These are phyloP conservation scores for Vanessa atalanta DNA, from an alignment of 1,140 invertebrate genomes.

Conservation along the genomic window DNA sequence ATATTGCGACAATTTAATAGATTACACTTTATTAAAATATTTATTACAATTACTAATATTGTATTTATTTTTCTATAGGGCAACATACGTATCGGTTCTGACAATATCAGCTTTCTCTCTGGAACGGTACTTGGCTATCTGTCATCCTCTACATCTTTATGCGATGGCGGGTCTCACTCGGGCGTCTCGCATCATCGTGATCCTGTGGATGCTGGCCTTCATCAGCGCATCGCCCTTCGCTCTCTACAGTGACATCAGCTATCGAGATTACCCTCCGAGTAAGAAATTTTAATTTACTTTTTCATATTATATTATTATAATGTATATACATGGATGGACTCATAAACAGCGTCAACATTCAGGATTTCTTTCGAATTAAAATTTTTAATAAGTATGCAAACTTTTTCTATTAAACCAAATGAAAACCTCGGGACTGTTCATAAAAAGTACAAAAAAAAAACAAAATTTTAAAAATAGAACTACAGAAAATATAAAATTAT, in stretches of 20 bases:
- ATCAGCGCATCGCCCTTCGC: slow-evolving; percentile 90
- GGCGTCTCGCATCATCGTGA: slow-evolving; percentile 88
- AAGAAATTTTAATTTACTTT: slow-evolving; percentile 47
- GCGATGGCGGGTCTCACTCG: slow-evolving; percentile 90
- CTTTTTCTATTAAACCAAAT: too few relatives aligned
- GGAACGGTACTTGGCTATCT: slow-evolving; percentile 95
- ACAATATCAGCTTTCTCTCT: slow-evolving; percentile 94
- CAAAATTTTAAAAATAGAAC: too few relatives aligned
- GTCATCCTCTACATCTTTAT: slow-evolving; percentile 90
- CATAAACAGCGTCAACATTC: too few relatives aligned
- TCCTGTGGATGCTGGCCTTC: slow-evolving; percentile 90
- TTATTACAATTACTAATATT: background rate
- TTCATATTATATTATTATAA: background rate
- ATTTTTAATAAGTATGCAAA: too few relatives aligned
- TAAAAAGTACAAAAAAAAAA: too few relatives aligned
- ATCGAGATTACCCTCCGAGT: slow-evolving; percentile 86
- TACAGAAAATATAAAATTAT: too few relatives aligned
- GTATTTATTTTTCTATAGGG: slow-evolving; percentile 77
- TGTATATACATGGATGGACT: background rate
- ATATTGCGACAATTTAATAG: too few relatives aligned
- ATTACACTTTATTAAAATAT: too few relatives aligned
- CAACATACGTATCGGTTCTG: slow-evolving; percentile 93
- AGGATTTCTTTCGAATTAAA: too few relatives aligned
- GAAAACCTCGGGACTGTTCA: too few relatives aligned
- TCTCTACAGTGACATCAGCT: slow-evolving; percentile 85